Conservation (phyloP, 2,113 vertebrate genomes). For the Gobio gobio region DNA sequence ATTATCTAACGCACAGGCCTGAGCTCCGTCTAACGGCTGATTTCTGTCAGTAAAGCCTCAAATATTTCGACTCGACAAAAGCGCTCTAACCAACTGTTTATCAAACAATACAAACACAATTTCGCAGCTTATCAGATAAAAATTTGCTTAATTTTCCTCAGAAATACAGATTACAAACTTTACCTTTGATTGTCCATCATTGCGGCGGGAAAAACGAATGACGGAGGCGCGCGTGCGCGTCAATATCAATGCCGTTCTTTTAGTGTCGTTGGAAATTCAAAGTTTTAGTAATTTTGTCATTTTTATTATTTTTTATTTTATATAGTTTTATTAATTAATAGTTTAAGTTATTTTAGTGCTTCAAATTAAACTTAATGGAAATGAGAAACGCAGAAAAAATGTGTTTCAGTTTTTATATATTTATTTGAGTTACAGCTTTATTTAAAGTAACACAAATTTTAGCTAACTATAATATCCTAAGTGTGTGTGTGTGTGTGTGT, state of each 20-base stretch:
- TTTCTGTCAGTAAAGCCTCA: not conserved
- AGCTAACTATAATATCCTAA: no score
- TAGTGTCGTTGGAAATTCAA: not conserved
- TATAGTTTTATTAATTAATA: not conserved
- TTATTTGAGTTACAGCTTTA: no score
- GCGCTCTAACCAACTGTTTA: not conserved
- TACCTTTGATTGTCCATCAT: not conserved
- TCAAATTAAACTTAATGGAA: not conserved
- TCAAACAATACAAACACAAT: not conserved
- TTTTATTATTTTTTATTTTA: not conserved
- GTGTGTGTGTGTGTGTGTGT: no score
- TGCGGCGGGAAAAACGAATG: not conserved
- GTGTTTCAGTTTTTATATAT: no score
- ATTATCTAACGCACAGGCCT: no score
- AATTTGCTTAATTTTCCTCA: not conserved
- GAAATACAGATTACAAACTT: not conserved
- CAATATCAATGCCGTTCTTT: not conserved
- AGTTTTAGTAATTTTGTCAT: not conserved
- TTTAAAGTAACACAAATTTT: no score
- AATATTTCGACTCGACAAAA: not conserved
- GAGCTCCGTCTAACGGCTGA: not conserved
- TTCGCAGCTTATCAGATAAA: not conserved
- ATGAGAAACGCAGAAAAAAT: no score
- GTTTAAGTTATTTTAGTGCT: not conserved
- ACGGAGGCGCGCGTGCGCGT: not conserved